Base-by-base conservation (phyloP, 1,140 invertebrate genomes). In the Rhopalosiphum maidis region DNA sequence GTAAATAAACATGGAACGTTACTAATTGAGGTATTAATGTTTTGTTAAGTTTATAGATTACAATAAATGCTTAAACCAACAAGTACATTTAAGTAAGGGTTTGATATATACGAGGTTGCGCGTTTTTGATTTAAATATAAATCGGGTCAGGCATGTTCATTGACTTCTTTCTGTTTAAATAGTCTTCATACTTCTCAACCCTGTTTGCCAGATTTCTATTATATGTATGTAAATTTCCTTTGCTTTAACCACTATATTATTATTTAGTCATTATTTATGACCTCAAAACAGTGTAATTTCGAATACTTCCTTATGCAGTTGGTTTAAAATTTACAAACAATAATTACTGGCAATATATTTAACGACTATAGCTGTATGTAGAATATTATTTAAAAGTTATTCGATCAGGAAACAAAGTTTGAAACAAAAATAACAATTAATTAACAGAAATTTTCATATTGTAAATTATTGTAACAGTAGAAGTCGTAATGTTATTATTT, bases 111-210 rank as follows among this genome's bases (percentile, higher is more conserved):
- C 8, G 22, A 7, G 37, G 37, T 85, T 41, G 83, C 23, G 11
- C 37, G 41, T 43, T 85, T 85, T 85, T 85, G 9, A 43, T 41
- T 41, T 85, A 41, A 55, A 55, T 37, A 37, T 60, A 41, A 90
- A 90, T 90, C 35, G 22, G n/a, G 89, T 46, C 89, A 90, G 41
- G 41, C 41, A 90, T 48, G 55, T 90, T 90, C 35, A n/a, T n/a
- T 25, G 88, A 54, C 51, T 90, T 90, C 89, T 68, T 41, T 90
- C 35, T 55, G 51, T 90, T 68, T 90, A n/a, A n/a, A 43, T 23
- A 9, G 83, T 85, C 41, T 43, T 85, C 37, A 30, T 85, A 25
- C 22, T 55, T 90, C 54, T 90, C 21, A 37, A n/a, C 88, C 51
- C 88, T 30, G 88, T 54, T n/a, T 22, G 46, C 30, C 2, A 4